These are phyloP conservation scores for Plagodis dolabraria DNA, from an alignment of 2,888 invertebrate species.

Conservation along the genomic window DNA sequence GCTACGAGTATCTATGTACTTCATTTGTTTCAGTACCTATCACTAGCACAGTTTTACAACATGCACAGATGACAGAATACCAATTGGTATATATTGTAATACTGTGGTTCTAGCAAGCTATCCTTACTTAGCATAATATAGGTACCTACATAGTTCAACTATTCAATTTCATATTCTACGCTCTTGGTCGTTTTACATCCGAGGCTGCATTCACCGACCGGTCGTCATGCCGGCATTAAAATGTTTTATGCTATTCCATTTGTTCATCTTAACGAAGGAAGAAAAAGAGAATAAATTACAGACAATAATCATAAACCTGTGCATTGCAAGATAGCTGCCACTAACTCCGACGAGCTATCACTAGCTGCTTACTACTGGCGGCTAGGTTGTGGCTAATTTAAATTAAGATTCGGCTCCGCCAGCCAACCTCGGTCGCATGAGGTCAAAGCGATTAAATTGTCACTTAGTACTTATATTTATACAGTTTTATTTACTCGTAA, in stretches of 20 bases:
- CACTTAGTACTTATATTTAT: slow-evolving; percentile 38
- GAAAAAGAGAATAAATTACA: slow-evolving; percentile 26
- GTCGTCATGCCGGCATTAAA: slow-evolving; percentile 18
- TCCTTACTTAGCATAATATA: too few relatives aligned
- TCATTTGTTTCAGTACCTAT: too few relatives aligned
- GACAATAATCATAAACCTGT: slow-evolving; percentile 33
- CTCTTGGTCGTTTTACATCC: slow-evolving; percentile 11
- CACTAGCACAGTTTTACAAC: too few relatives aligned
- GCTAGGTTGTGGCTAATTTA: slow-evolving; percentile 32
- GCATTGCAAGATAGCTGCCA: slow-evolving; percentile 10
- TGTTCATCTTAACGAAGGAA: slow-evolving; percentile 25
- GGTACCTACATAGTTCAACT: not conserved
- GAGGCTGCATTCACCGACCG: slow-evolving; percentile 9
- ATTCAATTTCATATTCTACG: slow-evolving; percentile 7
- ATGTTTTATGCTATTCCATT: slow-evolving; percentile 29
- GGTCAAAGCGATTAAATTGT: slow-evolving; percentile 44
- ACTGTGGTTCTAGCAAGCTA: too few relatives aligned
- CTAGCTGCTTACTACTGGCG: not conserved
- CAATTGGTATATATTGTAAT: too few relatives aligned
- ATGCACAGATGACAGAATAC: too few relatives aligned
- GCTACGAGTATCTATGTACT: too few relatives aligned
- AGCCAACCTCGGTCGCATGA: slow-evolving; percentile 34
- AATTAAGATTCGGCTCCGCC: slow-evolving; percentile 30
- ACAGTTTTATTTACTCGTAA: too few relatives aligned
- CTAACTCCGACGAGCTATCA: not conserved